Percentiles rank a stretch among this genome's conserved stretches.
phyloP scores from a whole-genome alignment of 2,888 invertebrate genomes.

The Bugulina stolonifera region DNA sequence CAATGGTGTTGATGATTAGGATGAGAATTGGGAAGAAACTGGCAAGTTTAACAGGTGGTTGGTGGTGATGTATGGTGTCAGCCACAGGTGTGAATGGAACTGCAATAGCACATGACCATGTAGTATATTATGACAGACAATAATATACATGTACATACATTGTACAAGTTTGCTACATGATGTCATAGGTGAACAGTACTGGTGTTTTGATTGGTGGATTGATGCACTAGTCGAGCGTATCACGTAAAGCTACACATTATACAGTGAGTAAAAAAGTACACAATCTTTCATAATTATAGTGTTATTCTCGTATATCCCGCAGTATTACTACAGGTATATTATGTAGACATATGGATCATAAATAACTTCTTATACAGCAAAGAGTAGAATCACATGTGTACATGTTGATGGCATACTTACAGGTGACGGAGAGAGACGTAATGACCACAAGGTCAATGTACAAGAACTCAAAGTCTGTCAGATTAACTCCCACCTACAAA shows the following conservation, averaged over 20 bases:
- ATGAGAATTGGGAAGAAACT: conserved; percentile 74
- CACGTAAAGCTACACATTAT: too few species aligned
- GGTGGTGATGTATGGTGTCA: conserved; percentile 49
- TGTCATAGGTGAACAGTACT: too few species aligned
- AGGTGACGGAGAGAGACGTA: conserved; percentile 82
- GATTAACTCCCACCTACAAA: conserved; percentile 57
- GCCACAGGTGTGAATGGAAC: conserved; percentile 43
- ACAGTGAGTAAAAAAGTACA: too few species aligned
- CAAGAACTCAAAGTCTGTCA: conserved; percentile 83
- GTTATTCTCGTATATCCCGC: too few species aligned
- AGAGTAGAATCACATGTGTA: neutral
- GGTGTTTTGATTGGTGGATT: too few species aligned
- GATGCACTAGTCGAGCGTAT: too few species aligned
- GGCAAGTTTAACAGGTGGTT: conserved; percentile 71
- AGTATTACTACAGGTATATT: too few species aligned
- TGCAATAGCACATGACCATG: conserved; percentile 9
- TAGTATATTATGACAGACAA: too few species aligned
- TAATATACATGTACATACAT: too few species aligned
- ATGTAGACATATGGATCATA: neutral
- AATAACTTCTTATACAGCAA: neutral
- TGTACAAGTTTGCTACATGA: too few species aligned
- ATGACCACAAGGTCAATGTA: conserved; percentile 85
- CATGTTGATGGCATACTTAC: conserved; percentile 39
- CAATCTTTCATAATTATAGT: too few species aligned
- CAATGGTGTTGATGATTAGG: conserved; percentile 65